These are phyloP conservation scores for Gymnobelideus leadbeateri DNA, from an alignment of 2,113 vertebrate species.

Conservation along the genomic window DNA sequence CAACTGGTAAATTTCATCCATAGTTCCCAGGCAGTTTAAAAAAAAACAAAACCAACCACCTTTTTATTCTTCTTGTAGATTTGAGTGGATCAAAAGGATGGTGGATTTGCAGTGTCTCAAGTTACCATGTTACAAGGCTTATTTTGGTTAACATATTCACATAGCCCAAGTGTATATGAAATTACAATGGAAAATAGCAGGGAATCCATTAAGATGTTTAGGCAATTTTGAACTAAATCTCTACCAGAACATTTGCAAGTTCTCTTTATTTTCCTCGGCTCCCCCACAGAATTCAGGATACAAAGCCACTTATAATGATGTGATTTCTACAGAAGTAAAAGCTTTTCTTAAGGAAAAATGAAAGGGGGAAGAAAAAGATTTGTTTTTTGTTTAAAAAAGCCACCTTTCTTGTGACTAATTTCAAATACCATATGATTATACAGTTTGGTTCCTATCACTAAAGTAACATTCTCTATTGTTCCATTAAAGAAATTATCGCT, in stretches of 20 bases:
- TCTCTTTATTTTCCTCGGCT: not conserved
- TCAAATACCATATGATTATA: not conserved
- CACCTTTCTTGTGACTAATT: not conserved
- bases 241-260: conserved; percentile 1
- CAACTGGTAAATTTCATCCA: conserved; percentile 44
- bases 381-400: not conserved
- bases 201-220: conserved; percentile 38
- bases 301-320: not conserved
- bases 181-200: conserved; percentile 22
- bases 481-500: not conserved
- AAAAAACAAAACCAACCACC: not conserved
- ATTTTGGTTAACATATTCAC: not conserved
- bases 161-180: conserved; percentile 23
- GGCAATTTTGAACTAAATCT: conserved; percentile 46
- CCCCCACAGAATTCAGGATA: not conserved
- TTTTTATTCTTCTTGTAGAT: conserved; percentile 20
- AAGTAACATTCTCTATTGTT: not conserved
- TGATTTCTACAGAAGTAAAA: not conserved
- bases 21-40: conserved; percentile 8
- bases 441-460: not conserved
- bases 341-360: not conserved
- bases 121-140: not conserved
- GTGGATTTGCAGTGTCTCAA: not conserved
- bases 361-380: not conserved
- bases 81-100: not conserved